Conservation (phyloP, 2,888 invertebrate species). For the Camptogramma bilineatum region DNA sequence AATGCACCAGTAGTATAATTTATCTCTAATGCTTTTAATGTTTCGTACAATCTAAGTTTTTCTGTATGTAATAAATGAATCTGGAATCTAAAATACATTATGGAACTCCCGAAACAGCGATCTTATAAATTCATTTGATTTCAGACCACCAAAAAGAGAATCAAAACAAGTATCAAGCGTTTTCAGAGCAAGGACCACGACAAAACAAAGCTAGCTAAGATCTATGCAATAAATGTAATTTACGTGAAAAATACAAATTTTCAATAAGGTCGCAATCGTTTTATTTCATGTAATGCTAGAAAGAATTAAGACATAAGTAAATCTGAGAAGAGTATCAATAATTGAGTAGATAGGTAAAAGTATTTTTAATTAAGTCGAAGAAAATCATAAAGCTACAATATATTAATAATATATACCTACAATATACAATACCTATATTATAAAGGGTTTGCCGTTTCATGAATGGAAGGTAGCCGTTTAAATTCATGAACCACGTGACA, state of each 20-base stretch:
- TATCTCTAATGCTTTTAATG: too few relatives aligned
- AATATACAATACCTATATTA: too few relatives aligned
- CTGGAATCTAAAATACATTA: too few relatives aligned
- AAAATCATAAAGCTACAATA: not conserved
- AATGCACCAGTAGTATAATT: too few relatives aligned
- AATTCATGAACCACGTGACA: constrained; percentile 11
- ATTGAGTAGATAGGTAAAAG: too few relatives aligned
- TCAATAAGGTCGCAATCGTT: not conserved
- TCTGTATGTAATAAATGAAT: too few relatives aligned
- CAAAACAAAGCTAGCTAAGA: not conserved
- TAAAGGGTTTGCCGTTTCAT: not conserved
- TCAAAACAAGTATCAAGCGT: constrained; percentile 10
- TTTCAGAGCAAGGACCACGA: constrained; percentile 6
- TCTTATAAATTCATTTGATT: not conserved
- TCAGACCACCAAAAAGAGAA: constrained; percentile 15
- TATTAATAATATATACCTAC: too few relatives aligned
- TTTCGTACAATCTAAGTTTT: too few relatives aligned
- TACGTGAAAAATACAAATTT: not conserved
- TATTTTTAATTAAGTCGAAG: not conserved
- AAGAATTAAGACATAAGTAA: too few relatives aligned
- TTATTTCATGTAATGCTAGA: too few relatives aligned
- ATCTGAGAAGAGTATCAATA: too few relatives aligned
- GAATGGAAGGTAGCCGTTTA: not conserved
- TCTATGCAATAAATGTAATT: not conserved
- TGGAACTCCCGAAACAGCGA: not conserved